Evolutionary conservation across 2,888 invertebrate species (phyloP), one percentile per base, ranked within the genome.

Genomic region (Hirtodrosophila duncani): DNA sequence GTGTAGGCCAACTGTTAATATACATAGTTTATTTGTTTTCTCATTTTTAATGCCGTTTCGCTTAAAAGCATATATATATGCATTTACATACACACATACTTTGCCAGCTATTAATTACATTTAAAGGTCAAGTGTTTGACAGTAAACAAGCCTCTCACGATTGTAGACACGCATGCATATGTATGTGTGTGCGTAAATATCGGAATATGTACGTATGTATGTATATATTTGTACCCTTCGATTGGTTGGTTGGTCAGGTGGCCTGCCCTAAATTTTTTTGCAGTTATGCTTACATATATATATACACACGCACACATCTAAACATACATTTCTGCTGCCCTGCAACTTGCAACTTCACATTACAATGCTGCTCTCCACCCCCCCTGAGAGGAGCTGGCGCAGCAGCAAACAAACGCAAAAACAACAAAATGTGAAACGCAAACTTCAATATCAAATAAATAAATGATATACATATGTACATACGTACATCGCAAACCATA

Each of bases 221-320:
- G 7, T 34, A 31, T 59, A 11, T 38, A 43, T 44, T 51, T 52
- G 33, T 51, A 63, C 46, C 43, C 69, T 72, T 74, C 68, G 68
- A 65, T 79, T 77, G 71, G 71, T 74, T 64, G 68, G 63, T 79
- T 77, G 71, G 71, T 74, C 77, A 71, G 72, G 64, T 79, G 77
- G 80, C 72, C 77, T 74, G 77, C 77, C 80, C 74, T 79, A 74
- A 72, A 63, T 66, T 67, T n/a, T 56, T 56, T 56, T 24, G 24
- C 39, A 57, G 34, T 34, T 39, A n/a, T 57, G 58, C 20, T 1
- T 8, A 9, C 30, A n/a, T 21, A 5, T 8, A 2, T 9, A 3
- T 43, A 10, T 16, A 5, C 20, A 6, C 3, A 3, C 4, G 16
- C 43, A 3, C 36, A 23, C 26, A 14, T 24, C 8, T 7, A 24